Evolutionary conservation across 30 jellyfish, hydroid and myxozoan genomes (phyloP), one percentile per base, ranked within the genome.

Genomic region (Aurelia sp.): DNA sequence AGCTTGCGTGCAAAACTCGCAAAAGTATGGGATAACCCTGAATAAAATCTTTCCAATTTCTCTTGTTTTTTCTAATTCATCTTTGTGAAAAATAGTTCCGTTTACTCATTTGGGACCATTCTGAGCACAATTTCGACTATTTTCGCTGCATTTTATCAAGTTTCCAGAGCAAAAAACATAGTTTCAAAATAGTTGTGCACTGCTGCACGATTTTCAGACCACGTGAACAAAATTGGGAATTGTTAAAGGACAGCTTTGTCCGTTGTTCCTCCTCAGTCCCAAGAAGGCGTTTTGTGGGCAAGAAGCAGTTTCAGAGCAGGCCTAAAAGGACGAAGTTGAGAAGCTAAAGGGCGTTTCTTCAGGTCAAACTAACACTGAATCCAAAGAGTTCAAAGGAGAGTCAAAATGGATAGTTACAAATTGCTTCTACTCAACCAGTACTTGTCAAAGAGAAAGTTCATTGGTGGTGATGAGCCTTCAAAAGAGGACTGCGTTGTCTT

Each of bases 381-480:
- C 33, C 53, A 19, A 47, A 7, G 55, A 44, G 55, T 44, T 44
- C 55, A 44, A 44, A 44, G 55, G 55, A 44, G 15, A 44, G 0
- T 44, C 55, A 44, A 24, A 0, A 81, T 81, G 91, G 91, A 81
- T 81, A 81, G 91, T 74, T 81, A 81, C 91, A 81, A 67, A 52
- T 81, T 81, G 76, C 81, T 81, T 57, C 78, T 81, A 19, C 38
- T 81, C 76, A 81, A 81, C 63, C 84, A 81, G 55, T 35, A 65
- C 35, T 63, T 81, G 15, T 50, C 91, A 33, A 31, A 22, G 4
- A 66, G 82, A 53, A 81, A 67, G 61, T 81, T 44, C 35, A 61
- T 81, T 65, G 91, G 91, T 24, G 91, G 91, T 16, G 76, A 68
- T 72, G 84, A 70, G 83, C 91, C 91, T 51, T 68, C 91, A 16